Conservation (phyloP, 2,888 invertebrate species). For the Camponotus fellah region DNA sequence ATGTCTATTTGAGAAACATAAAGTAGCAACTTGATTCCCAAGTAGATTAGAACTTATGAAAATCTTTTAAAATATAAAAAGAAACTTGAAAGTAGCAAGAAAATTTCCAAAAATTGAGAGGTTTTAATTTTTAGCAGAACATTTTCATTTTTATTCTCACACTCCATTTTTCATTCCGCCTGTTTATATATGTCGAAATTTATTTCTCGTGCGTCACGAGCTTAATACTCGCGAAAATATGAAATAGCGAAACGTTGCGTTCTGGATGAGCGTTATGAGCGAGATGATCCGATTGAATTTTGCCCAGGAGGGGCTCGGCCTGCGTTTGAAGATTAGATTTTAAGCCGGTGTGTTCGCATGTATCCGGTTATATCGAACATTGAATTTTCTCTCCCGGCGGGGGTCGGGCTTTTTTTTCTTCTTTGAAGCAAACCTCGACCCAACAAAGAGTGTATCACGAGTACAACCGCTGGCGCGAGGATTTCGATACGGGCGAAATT, state of each 20-base stretch:
- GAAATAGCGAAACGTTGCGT: constrained; percentile 57
- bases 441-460: not conserved
- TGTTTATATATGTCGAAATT: not conserved
- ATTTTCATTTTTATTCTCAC: not conserved
- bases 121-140: not conserved
- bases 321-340: constrained; percentile 71
- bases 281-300: constrained; percentile 72
- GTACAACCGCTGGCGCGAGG: not conserved
- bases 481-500: constrained; percentile 19
- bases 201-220: not conserved
- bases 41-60: not conserved
- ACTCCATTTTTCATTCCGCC: constrained; percentile 5
- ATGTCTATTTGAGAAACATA: not conserved
- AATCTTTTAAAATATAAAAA: not conserved
- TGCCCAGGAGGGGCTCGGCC: constrained; percentile 62
- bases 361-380: constrained; percentile 69
- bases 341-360: constrained; percentile 69
- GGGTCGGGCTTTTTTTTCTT: constrained; percentile 25
- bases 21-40: not conserved
- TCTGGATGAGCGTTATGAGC: constrained; percentile 65
- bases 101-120: not conserved
- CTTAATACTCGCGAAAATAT: constrained; percentile 37
- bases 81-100: not conserved
- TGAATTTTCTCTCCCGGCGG: constrained; percentile 66
- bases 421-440: constrained; percentile 19